Conservation (phyloP, 2,113 vertebrate genomes). For the Erythrocercus mccallii region DNA sequence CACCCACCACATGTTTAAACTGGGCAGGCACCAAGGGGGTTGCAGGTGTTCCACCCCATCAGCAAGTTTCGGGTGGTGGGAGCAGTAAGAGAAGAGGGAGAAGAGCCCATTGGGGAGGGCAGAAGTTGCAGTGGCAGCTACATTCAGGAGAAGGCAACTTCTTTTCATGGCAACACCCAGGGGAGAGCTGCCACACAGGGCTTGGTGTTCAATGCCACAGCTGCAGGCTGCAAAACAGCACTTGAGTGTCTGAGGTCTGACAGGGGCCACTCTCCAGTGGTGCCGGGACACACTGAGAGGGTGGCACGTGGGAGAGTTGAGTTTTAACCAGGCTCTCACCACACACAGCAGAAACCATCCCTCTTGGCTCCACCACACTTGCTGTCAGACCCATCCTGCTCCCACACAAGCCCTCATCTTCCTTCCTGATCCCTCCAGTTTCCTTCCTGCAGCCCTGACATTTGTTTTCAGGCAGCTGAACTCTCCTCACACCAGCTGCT, state of each 20-base stretch:
- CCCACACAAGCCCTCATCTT: neutral
- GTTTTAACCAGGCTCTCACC: neutral
- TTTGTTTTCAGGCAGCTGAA: neutral
- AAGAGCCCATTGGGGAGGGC: rapidly evolving
- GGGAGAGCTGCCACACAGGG: neutral
- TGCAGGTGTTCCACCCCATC: neutral
- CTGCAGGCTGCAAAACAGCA: neutral
- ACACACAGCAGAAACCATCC: neutral
- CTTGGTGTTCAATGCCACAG: rapidly evolving
- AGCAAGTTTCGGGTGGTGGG: rapidly evolving
- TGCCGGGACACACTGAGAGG: neutral
- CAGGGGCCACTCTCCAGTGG: neutral
- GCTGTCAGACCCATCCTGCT: neutral
- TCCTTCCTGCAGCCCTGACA: neutral
- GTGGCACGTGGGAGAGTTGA: neutral
- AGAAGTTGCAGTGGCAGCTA: neutral
- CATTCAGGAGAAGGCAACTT: neutral
- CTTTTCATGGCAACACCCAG: neutral
- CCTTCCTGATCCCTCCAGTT: neutral
- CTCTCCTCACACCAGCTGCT: neutral
- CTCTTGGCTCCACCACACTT: neutral
- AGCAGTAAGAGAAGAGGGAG: neutral
- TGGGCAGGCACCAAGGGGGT: rapidly evolving
- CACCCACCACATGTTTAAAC: neutral
- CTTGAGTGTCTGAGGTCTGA: rapidly evolving